These are phyloP conservation scores for Orchesella cincta DNA, from an alignment of 1,140 invertebrate species.

Conservation along the genomic window DNA sequence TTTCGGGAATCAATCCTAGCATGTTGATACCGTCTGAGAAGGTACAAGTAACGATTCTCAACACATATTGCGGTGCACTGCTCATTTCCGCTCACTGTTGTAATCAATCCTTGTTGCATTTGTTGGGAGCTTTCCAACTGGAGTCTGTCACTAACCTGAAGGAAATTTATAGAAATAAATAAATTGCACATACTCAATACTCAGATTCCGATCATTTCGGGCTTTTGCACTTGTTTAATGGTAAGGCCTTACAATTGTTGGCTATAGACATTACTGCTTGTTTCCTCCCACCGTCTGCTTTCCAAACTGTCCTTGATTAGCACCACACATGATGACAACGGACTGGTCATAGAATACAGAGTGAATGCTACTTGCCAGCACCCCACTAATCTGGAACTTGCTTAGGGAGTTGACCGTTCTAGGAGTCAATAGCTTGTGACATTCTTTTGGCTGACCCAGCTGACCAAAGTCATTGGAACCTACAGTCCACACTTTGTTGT, in stretches of 20 bases:
- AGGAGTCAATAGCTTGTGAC: conserved; percentile 60
- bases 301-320: conserved; percentile 74
- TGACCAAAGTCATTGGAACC: conserved; percentile 68
- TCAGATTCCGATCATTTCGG: too few species aligned
- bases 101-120: conserved; percentile 1
- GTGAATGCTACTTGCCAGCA: conserved; percentile 67
- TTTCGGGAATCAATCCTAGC: not conserved
- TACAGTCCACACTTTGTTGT: conserved; percentile 62
- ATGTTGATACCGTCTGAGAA: not conserved
- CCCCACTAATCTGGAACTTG: conserved; percentile 56
- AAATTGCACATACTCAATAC: too few species aligned
- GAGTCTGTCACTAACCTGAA: too few species aligned
- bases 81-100: not conserved
- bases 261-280: not conserved
- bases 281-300: conserved; percentile 50
- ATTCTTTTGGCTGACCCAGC: conserved; percentile 61
- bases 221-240: too few species aligned
- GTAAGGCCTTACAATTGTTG: too few species aligned
- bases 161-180: too few species aligned
- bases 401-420: conserved; percentile 54
- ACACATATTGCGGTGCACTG: not conserved
- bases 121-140: too few species aligned
- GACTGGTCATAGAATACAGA: conserved; percentile 66
- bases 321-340: conserved; percentile 68
- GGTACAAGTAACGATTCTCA: not conserved